These are phyloP conservation scores for Pelagia noctiluca DNA, from an alignment of 30 jellyfish, hydroid and myxozoan genomes.

Conservation along the genomic window DNA sequence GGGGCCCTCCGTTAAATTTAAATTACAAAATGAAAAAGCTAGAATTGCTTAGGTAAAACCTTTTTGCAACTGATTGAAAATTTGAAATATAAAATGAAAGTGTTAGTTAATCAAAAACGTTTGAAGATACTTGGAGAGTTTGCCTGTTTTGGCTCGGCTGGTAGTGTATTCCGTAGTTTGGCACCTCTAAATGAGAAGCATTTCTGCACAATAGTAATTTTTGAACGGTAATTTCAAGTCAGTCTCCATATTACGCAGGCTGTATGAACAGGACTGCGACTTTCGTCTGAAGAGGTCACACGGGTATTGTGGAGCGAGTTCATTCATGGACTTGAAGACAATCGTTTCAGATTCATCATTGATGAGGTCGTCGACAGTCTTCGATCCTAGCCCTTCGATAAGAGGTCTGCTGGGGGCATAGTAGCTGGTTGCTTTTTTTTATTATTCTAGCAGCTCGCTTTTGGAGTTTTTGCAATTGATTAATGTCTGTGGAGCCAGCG, in stretches of 20 bases:
- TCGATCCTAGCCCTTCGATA: no score
- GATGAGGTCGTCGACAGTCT: background rate
- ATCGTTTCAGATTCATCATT: slow-evolving; percentile 7
- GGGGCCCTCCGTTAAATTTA: background rate
- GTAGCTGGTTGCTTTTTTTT: no score
- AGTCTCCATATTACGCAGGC: slow-evolving; percentile 14
- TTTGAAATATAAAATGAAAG: no score
- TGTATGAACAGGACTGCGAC: slow-evolving; percentile 14
- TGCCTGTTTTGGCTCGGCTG: slow-evolving; percentile 52
- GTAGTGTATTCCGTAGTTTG: slow-evolving; percentile 44
- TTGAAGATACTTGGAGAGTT: slow-evolving; percentile 12
- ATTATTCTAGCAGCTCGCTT: no score
- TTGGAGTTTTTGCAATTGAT: no score
- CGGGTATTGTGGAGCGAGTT: slow-evolving; percentile 39
- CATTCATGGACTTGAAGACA: slow-evolving; percentile 32
- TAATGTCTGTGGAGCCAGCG: no score
- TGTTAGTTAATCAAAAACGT: background rate
- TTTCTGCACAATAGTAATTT: slow-evolving; percentile 14
- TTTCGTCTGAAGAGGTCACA: background rate
- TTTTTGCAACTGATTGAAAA: no score
- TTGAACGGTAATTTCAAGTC: slow-evolving; percentile 33
- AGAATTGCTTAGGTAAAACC: background rate
- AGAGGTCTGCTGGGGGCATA: no score
- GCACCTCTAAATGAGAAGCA: slow-evolving; percentile 53
- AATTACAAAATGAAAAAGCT: no score